These are phyloP conservation scores for Hoplodrina blanda DNA, from an alignment of 2,888 invertebrate species.

Conservation along the genomic window DNA sequence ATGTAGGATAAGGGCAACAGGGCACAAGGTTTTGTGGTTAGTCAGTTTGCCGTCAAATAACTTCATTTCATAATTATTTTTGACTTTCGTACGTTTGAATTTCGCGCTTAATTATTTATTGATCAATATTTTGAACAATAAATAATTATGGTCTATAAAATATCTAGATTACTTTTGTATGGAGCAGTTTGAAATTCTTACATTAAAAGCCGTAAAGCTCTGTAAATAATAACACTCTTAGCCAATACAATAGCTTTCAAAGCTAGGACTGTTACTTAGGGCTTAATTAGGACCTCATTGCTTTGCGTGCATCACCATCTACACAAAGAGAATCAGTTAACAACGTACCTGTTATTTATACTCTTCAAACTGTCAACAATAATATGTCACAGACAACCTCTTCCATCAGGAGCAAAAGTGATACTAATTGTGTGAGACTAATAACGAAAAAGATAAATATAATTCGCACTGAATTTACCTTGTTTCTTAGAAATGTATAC, in stretches of 20 bases:
- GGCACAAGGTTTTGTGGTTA: too few relatives aligned
- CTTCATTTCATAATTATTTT: too few relatives aligned
- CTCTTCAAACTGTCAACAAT: neutral
- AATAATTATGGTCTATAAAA: too few relatives aligned
- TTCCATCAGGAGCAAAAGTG: conserved; percentile 5
- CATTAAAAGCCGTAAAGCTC: neutral
- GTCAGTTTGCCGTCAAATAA: too few relatives aligned
- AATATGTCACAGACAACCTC: conserved; percentile 11
- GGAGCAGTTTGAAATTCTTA: neutral
- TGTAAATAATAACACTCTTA: too few relatives aligned
- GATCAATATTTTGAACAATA: too few relatives aligned
- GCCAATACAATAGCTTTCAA: neutral
- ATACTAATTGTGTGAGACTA: conserved; percentile 24
- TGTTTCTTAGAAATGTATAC: neutral
- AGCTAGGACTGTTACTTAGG: too few relatives aligned
- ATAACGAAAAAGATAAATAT: neutral
- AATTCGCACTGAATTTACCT: neutral
- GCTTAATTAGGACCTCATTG: neutral
- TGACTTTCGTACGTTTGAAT: too few relatives aligned
- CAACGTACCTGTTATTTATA: neutral
- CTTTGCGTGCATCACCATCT: neutral
- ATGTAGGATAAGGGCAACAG: too few relatives aligned
- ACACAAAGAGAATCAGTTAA: neutral
- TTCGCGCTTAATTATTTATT: too few relatives aligned
- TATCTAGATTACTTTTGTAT: neutral